A percentile compares a stretch with the other conserved stretches of the same genome.
Evolutionary conservation across 2,888 invertebrate genomes (phyloP).

Genomic region (Drosophila borborema): DNA sequence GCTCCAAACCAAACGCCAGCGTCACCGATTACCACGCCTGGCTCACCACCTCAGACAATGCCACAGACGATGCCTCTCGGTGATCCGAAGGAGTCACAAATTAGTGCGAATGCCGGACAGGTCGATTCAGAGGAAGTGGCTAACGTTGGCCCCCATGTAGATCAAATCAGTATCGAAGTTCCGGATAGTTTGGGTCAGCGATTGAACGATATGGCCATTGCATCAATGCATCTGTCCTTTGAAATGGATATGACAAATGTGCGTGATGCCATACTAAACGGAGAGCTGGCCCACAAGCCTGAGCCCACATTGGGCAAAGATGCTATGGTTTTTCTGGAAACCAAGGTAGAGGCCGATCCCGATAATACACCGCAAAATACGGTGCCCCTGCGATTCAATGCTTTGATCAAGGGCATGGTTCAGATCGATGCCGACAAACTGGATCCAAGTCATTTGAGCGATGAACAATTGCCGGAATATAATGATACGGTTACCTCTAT

Average conservation of each 20-base stretch:
- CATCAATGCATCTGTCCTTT: constrained; percentile 79
- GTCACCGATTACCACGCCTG: constrained; percentile 19
- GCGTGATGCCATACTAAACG: constrained; percentile 58
- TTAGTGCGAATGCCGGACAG: neutral
- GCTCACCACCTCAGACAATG: constrained; percentile 8
- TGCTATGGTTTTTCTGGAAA: constrained; percentile 59
- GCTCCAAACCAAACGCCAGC: constrained; percentile 4
- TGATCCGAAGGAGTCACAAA: constrained; percentile 39
- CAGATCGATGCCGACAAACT: constrained; percentile 72
- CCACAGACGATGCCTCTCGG: constrained; percentile 29
- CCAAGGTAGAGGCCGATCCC: constrained; percentile 53
- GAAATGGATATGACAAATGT: constrained; percentile 81
- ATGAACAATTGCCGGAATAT: constrained; percentile 59
- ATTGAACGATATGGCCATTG: constrained; percentile 67
- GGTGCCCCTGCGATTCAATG: constrained; percentile 74
- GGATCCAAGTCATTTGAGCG: constrained; percentile 39
- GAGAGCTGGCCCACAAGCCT: neutral
- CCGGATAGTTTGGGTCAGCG: constrained; percentile 54
- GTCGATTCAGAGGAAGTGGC: neutral
- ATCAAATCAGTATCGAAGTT: constrained; percentile 56
- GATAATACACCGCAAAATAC: constrained; percentile 10
- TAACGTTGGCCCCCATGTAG: constrained; percentile 9
- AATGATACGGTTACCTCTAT: constrained; percentile 77
- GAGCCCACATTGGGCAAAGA: constrained; percentile 5
- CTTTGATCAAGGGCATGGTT: constrained; percentile 71